Percentiles rank a stretch among this genome's conserved stretches.
phyloP scores from a whole-genome alignment of 1,140 invertebrate species.

The Euura saliciscinereae region DNA sequence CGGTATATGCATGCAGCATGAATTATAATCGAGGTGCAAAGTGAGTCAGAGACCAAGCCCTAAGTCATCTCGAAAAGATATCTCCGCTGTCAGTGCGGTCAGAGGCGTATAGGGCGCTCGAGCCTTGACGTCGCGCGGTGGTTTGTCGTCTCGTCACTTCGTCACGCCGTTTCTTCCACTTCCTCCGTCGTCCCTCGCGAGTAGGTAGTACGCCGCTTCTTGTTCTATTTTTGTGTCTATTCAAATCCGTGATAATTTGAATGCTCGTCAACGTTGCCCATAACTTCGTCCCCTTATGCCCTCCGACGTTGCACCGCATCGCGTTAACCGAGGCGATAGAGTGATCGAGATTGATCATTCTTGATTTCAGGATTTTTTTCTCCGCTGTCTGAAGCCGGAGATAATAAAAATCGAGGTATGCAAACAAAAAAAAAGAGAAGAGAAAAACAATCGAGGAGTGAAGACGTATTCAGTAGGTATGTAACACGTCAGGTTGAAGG shows the following conservation, averaged over 20 bases:
- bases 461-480: neutral
- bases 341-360: too few relatives aligned
- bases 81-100: neutral
- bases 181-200: neutral
- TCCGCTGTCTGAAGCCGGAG: too few relatives aligned
- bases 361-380: too few relatives aligned
- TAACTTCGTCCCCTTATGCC: neutral
- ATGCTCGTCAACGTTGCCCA: neutral
- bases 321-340: too few relatives aligned
- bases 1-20: too few relatives aligned
- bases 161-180: constrained; percentile 1
- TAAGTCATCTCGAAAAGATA: neutral
- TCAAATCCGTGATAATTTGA: constrained; percentile 1
- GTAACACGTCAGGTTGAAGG: too few relatives aligned
- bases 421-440: neutral
- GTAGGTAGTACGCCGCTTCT: neutral
- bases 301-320: too few relatives aligned
- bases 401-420: neutral
- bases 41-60: neutral
- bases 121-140: neutral
- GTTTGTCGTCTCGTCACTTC: constrained; percentile 6
- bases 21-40: too few relatives aligned
- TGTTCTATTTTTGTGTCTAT: neutral
- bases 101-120: neutral
- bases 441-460: neutral